These are phyloP conservation scores for Eremophila alpestris DNA, from an alignment of 2,797 vertebrate species.

Conservation along the genomic window DNA sequence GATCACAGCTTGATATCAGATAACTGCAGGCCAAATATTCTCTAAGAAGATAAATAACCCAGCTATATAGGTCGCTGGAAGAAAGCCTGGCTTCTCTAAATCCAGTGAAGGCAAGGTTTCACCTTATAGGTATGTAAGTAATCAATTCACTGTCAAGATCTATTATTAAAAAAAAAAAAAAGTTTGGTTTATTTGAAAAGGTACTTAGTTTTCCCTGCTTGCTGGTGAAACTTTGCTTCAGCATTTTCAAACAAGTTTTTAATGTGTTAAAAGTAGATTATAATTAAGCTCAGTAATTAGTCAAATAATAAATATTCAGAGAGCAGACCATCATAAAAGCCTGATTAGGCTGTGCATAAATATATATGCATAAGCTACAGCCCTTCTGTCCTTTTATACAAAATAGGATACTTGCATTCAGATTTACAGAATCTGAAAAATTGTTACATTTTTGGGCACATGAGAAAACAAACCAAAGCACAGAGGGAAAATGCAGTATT, in stretches of 20 bases:
- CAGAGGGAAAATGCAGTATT: not conserved
- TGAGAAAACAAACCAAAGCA: not conserved
- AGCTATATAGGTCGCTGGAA: constrained; percentile 26
- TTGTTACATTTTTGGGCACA: not conserved
- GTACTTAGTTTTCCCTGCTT: not conserved
- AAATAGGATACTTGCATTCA: not conserved
- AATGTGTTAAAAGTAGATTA: constrained; percentile 43
- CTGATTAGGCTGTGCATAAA: constrained; percentile 33
- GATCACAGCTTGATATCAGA: constrained; percentile 59
- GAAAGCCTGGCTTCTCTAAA: not conserved
- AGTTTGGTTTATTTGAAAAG: not conserved
- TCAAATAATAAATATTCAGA: constrained; percentile 67
- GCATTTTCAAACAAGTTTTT: constrained; percentile 42
- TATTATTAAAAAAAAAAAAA: constrained; percentile 10
- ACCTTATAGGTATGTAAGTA: constrained; percentile 12
- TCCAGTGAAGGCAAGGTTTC: not conserved
- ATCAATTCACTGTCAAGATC: constrained; percentile 8
- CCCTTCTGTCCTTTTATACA: not conserved
- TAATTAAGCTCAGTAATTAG: constrained; percentile 68
- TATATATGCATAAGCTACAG: not conserved
- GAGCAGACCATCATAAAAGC: constrained; percentile 31
- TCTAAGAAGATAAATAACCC: constrained; percentile 49
- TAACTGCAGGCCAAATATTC: constrained; percentile 61
- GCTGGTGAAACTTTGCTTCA: not conserved
- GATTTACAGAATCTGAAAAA: not conserved